A percentile compares a stretch with the other conserved stretches of the same genome.
These are phyloP conservation scores for Idaea biselata DNA, from an alignment of 2,888 invertebrate species.

Conservation along the genomic window DNA sequence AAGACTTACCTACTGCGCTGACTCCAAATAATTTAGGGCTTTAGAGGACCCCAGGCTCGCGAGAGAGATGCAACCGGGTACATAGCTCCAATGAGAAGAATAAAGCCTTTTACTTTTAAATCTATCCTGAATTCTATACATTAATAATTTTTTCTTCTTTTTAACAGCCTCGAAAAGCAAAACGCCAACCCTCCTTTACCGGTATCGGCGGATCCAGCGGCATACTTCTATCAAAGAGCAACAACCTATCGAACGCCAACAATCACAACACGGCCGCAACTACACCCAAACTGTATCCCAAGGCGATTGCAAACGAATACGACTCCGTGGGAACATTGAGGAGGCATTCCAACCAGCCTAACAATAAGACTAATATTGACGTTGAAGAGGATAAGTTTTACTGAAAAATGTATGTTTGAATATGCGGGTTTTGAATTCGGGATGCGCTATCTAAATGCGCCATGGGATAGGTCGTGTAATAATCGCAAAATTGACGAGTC, in stretches of 20 bases:
- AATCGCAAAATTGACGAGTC: no score
- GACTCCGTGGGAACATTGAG: slow-evolving; percentile 87
- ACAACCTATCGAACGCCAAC: slow-evolving; percentile 82
- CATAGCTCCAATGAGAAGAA: no score
- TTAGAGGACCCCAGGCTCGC: no score
- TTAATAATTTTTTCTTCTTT: slow-evolving; percentile 10
- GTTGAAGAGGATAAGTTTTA: slow-evolving; percentile 85
- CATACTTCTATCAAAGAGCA: slow-evolving; percentile 77
- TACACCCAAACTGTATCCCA: slow-evolving; percentile 85
- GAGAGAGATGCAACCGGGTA: no score
- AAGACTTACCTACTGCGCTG: no score
- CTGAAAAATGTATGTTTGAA: slow-evolving; percentile 45
- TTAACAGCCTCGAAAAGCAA: slow-evolving; percentile 74
- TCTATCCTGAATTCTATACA: not conserved
- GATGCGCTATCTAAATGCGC: no score
- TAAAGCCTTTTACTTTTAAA: not conserved
- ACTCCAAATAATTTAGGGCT: no score
- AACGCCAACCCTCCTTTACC: slow-evolving; percentile 87
- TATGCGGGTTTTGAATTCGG: no score
- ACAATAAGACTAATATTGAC: slow-evolving; percentile 82
- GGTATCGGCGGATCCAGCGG: slow-evolving; percentile 76
- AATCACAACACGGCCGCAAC: slow-evolving; percentile 80
- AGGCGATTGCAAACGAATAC: slow-evolving; percentile 87
- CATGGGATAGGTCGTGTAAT: no score
- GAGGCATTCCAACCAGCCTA: slow-evolving; percentile 87